Evolutionary conservation across 2,113 vertebrate species (phyloP), one percentile per base, ranked within the genome.

Genomic region (Ciconia boyciana): DNA sequence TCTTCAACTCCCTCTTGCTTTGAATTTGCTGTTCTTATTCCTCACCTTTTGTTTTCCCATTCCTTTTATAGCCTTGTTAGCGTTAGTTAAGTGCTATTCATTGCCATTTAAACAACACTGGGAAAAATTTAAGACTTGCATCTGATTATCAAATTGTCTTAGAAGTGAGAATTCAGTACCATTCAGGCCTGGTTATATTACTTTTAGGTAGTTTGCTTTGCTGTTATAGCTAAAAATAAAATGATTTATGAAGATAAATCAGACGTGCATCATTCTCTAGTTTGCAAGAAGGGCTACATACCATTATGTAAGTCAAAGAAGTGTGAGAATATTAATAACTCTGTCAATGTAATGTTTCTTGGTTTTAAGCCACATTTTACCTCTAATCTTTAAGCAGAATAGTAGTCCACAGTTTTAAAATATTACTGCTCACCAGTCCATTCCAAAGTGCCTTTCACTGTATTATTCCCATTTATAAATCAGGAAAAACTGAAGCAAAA

Each of bases 51-150:
- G 88, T 86, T 95, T 95, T 90, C 84, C 8, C 7, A 8, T 54
- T 95, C 52, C 94, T 96, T 95, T 94, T 95, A 84, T 41, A 95
- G 83, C 61, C 87, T 96, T 87, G 83, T 96, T 97, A 97, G 75
- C 90, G 66, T 97, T 94, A 96, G 76, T 96, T 94, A 75, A 92
- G 60, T 76, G 57, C 75, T 90, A 89, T 90, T 96, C 36, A 10
- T 66, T 94, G 93, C 82, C 86, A 85, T 96, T 97, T 94, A 86
- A 97, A 82, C 87, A 92, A 55, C 54, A 39, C 44, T 15, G 24
- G 24, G 83, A 93, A 91, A 97, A 94, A 46, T 21, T 58, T 2
- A 32, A 89, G 82, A 61, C 52, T 29, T 36, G 41, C 3, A 22
- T 95, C 77, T 86, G 72, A 83, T 90, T 83, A 83, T 92, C 15